Percentiles rank a stretch among this genome's conserved stretches.
Conservation (phyloP, 2,797 vertebrate species). For the Scyliorhinus canicula region DNA sequence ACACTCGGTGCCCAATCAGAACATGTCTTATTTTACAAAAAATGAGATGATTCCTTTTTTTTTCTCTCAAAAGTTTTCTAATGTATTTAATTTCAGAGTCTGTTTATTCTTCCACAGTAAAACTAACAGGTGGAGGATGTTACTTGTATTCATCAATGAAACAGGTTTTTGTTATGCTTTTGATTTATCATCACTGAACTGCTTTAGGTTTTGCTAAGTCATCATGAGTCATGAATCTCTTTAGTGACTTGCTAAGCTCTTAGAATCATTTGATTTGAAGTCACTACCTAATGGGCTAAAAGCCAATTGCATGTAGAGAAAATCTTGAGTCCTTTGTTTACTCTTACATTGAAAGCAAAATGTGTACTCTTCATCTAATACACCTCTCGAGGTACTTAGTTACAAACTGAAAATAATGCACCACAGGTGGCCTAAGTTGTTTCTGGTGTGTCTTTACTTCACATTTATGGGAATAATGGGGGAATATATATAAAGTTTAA, state of each 20-base stretch:
- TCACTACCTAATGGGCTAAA: background rate
- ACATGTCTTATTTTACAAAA: background rate
- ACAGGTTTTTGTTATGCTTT: background rate
- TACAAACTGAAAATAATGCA: background rate
- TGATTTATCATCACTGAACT: too few relatives aligned
- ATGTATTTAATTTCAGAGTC: background rate
- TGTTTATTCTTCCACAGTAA: background rate
- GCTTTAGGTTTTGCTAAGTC: background rate
- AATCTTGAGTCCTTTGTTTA: background rate
- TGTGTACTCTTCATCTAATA: too few relatives aligned
- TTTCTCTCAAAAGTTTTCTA: background rate
- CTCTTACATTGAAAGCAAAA: background rate
- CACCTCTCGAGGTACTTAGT: background rate
- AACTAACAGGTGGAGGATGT: background rate
- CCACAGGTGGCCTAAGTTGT: background rate
- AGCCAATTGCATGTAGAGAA: background rate
- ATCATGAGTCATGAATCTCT: background rate
- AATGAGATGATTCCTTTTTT: background rate
- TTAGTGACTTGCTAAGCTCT: background rate
- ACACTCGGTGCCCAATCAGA: background rate
- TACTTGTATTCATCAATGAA: background rate
- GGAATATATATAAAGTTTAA: background rate
- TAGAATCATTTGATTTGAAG: background rate
- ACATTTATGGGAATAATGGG: background rate
- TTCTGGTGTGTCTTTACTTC: background rate